Conservation (phyloP, 2,888 invertebrate species). For the Unio pictorum region DNA sequence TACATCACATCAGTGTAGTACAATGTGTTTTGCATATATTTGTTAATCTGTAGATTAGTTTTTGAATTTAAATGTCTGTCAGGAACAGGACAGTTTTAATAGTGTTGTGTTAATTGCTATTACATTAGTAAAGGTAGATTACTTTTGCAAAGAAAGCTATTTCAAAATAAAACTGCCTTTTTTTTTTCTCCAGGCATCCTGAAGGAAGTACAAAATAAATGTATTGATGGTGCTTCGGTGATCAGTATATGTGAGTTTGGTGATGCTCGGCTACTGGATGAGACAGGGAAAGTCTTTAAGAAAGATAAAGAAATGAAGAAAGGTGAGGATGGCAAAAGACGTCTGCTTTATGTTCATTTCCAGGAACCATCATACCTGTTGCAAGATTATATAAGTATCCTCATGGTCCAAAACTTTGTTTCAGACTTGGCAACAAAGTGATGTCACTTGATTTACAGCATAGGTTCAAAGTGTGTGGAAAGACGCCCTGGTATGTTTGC, state of each 20-base stretch:
- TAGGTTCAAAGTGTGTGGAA: too few relatives aligned
- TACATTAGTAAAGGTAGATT: too few relatives aligned
- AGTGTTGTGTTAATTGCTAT: background rate
- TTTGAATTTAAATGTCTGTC: too few relatives aligned
- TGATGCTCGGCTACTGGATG: constrained; percentile 88
- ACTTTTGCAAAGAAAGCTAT: background rate
- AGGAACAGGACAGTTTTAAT: too few relatives aligned
- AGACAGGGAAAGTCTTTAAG: constrained; percentile 96
- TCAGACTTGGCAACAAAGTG: background rate
- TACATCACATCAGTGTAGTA: too few relatives aligned
- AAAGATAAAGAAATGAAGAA: constrained; percentile 98
- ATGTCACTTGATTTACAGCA: background rate
- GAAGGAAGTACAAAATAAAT: constrained; percentile 89
- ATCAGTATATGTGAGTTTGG: constrained; percentile 93
- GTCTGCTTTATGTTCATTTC: background rate
- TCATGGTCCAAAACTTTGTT: background rate
- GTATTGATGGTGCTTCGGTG: constrained; percentile 89
- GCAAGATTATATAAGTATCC: too few relatives aligned
- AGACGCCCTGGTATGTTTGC: too few relatives aligned
- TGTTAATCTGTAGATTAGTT: too few relatives aligned
- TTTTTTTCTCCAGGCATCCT: constrained; percentile 82
- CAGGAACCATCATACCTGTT: too few relatives aligned
- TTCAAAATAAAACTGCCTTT: background rate
- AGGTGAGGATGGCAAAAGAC: constrained; percentile 74
- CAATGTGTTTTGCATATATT: too few relatives aligned